Conservation (phyloP, 2,888 invertebrate genomes). For the Palloptera scutellata region DNA sequence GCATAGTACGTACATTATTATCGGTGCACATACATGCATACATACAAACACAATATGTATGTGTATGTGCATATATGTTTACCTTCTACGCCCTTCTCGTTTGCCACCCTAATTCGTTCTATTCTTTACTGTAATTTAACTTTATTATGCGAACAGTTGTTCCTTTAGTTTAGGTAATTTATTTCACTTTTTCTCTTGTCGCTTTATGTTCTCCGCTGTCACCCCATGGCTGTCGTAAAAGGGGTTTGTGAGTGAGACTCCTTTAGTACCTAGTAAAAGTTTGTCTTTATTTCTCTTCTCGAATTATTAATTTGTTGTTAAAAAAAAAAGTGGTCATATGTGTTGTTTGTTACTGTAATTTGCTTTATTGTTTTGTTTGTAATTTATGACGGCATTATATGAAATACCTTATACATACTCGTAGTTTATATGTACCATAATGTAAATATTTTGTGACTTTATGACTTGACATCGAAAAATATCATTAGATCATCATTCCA, state of each 20-base stretch:
- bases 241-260: slow-evolving; percentile 24
- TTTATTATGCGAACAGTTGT: slow-evolving; percentile 62
- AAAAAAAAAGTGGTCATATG: slow-evolving; percentile 49
- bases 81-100: slow-evolving; percentile 34
- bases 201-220: slow-evolving; percentile 25
- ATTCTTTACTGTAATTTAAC: slow-evolving; percentile 49
- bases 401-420: not conserved
- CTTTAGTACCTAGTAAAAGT: slow-evolving; percentile 25
- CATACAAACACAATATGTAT: not conserved
- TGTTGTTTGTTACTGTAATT: slow-evolving; percentile 53
- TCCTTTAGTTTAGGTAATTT: slow-evolving; percentile 62
- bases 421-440: no score
- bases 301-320: slow-evolving; percentile 33
- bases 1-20: slow-evolving; percentile 20
- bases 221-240: slow-evolving; percentile 32
- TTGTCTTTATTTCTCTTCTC: slow-evolving; percentile 24
- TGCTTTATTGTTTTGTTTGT: slow-evolving; percentile 47
- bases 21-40: slow-evolving; percentile 9
- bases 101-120: slow-evolving; percentile 22
- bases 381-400: not conserved
- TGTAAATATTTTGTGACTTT: no score
- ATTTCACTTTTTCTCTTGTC: slow-evolving; percentile 47
- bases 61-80: not conserved
- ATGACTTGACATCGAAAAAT: no score
- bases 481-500: no score